Percentiles rank a stretch among this genome's conserved stretches.
phyloP scores from a whole-genome alignment of 2,888 invertebrate species.

The Epiblema foenella region DNA sequence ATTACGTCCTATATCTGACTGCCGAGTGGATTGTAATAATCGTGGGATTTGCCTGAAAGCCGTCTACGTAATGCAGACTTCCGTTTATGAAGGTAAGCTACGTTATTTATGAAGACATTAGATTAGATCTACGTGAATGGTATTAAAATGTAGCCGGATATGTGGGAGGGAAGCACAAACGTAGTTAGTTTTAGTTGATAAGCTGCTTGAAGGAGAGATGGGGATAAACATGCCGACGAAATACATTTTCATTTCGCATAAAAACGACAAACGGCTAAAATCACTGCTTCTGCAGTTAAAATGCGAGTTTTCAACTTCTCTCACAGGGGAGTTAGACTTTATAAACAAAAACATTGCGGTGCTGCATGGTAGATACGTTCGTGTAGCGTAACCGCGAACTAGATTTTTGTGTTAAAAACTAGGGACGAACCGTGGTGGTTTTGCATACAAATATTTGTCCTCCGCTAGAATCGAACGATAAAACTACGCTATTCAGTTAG shows the following conservation, averaged over 20 bases:
- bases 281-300: conserved; percentile 17
- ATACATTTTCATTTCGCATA: background rate
- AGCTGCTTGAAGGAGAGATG: conserved; percentile 4
- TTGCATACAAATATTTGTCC: conserved; percentile 41
- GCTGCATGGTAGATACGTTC: conserved; percentile 22
- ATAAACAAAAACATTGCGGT: conserved; percentile 32
- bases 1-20: conserved; percentile 58
- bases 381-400: conserved; percentile 25
- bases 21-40: conserved; percentile 64
- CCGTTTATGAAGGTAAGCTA: conserved; percentile 46
- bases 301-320: conserved; percentile 12
- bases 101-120: conserved; percentile 34
- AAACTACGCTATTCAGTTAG: conserved; percentile 37
- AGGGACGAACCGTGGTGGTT: conserved; percentile 27
- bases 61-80: conserved; percentile 46
- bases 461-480: conserved; percentile 17
- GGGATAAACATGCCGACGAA: background rate
- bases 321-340: conserved; percentile 26
- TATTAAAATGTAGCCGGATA: conserved; percentile 10
- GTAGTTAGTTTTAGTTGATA: conserved; percentile 20
- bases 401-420: conserved; percentile 38
- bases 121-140: conserved; percentile 17
- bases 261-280: conserved; percentile 21
- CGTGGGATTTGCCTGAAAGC: conserved; percentile 54
- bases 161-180: conserved; percentile 2